Evolutionary conservation across 2,888 invertebrate species (phyloP), one percentile per base, ranked within the genome.

Genomic region (Cerastoderma edule): DNA sequence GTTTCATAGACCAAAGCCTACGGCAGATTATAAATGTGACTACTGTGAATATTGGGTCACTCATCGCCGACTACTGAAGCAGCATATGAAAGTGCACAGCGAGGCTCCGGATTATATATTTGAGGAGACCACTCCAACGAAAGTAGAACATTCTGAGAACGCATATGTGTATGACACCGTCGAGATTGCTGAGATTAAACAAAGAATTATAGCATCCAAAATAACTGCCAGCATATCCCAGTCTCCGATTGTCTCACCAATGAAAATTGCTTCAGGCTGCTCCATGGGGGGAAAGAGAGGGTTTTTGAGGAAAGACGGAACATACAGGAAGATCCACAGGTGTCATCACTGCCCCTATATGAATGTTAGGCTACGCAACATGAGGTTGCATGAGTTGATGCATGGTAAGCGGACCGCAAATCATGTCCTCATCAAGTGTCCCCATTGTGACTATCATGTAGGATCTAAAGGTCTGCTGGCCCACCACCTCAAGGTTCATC

Each of bases 301-400:
- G 22, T 90, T 88, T 71, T 75, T 91, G 4, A 70, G 89, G 39
- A 89, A 88, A 69, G 89, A 89, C 82, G 89, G 89, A 2, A 77
- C 85, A 2, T 90, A 89, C 75, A 95, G 95, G 67, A 96, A 96
- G 93, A 96, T 97, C 95, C 96, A 95, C 91, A 96, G 96, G 90
- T 97, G 97, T 90, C 94, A 96, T 35, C 95, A 95, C 90, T 97
- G 97, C 90, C 96, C 97, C 0, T 96, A 96, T 91, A 96, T 96
- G 19, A 96, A 96, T 90, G 94, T 95, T n/a, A 94, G 96, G 65
- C 95, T 96, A 88, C 95, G 95, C 56, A 96, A 96, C 91, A 95
- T 97, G 74, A 95, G 95, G 35, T 96, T 96, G 87, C 97, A 97
- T 92, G 97, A 97, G 92, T 95, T 95, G 90, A 96, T 96, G 95